phyloP scores from a whole-genome alignment of 2,797 vertebrate genomes.

The Varecia variegata region DNA sequence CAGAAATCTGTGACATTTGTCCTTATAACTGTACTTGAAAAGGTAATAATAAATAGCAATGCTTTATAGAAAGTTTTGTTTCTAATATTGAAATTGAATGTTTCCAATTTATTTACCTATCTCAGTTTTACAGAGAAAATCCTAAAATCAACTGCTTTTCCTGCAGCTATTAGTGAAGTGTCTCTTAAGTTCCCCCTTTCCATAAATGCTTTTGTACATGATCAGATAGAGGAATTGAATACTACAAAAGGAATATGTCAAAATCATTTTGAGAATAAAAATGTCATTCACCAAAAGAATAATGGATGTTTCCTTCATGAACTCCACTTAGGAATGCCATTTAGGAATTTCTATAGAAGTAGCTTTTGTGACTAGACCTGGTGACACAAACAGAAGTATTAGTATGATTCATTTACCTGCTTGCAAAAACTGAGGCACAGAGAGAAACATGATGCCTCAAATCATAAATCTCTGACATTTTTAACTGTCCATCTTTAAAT shows the following conservation, averaged over 20 bases:
- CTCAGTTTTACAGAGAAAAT: constrained; percentile 66
- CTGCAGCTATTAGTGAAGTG: constrained; percentile 65
- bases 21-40: constrained; percentile 33
- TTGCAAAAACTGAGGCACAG: constrained; percentile 33
- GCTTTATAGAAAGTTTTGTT: neutral
- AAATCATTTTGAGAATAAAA: constrained; percentile 54
- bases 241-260: neutral
- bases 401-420: constrained; percentile 55
- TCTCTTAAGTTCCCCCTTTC: constrained; percentile 44
- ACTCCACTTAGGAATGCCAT: neutral
- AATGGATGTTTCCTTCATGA: constrained; percentile 46
- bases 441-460: constrained; percentile 53
- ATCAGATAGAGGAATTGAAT: constrained; percentile 58
- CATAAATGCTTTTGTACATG: neutral
- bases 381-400: constrained; percentile 44
- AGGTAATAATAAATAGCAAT: constrained; percentile 46
- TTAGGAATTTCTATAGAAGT: neutral
- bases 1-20: neutral
- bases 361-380: constrained; percentile 56
- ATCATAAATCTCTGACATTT: constrained; percentile 17
- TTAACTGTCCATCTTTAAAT: constrained; percentile 42
- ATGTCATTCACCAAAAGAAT: constrained; percentile 40
- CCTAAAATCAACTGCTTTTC: constrained; percentile 32
- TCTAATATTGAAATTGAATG: constrained; percentile 59
- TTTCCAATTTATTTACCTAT: constrained; percentile 64